phyloP scores from a whole-genome alignment of 2,113 vertebrate genomes.

The Polyodon spathula region DNA sequence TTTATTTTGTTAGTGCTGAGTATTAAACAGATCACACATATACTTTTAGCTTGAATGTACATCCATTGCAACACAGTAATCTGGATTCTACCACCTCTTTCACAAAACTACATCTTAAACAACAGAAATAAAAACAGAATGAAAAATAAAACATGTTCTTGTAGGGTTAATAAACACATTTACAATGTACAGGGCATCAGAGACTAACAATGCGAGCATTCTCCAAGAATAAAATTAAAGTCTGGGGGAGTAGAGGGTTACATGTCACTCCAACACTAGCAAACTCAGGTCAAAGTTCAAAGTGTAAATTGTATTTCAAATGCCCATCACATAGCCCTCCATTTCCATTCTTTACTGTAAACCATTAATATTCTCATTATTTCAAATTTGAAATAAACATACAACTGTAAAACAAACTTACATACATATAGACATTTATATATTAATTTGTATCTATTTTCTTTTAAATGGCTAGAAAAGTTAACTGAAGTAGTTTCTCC shows the following conservation, averaged over 20 bases:
- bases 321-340: conserved; percentile 7
- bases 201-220: conserved; percentile 61
- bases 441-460: conserved; percentile 19
- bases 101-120: conserved; percentile 52
- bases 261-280: neutral
- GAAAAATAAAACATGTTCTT: conserved; percentile 11
- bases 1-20: conserved; percentile 65
- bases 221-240: conserved; percentile 40
- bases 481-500: no score
- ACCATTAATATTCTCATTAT: conserved; percentile 8
- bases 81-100: conserved; percentile 43
- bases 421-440: conserved; percentile 12
- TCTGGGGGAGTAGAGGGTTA: conserved; percentile 8
- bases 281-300: conserved; percentile 11
- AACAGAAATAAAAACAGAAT: conserved; percentile 32
- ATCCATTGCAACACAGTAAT: conserved; percentile 43
- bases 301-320: conserved; percentile 7
- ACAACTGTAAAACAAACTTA: conserved; percentile 28
- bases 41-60: conserved; percentile 53
- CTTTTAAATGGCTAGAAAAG: conserved; percentile 8
- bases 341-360: conserved; percentile 9
- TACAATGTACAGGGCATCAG: conserved; percentile 41
- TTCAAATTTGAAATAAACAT: conserved; percentile 27
- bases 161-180: conserved; percentile 22
- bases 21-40: conserved; percentile 67